Conservation (phyloP, 2,113 vertebrate genomes). For the Tychaedon coryphoeus region DNA sequence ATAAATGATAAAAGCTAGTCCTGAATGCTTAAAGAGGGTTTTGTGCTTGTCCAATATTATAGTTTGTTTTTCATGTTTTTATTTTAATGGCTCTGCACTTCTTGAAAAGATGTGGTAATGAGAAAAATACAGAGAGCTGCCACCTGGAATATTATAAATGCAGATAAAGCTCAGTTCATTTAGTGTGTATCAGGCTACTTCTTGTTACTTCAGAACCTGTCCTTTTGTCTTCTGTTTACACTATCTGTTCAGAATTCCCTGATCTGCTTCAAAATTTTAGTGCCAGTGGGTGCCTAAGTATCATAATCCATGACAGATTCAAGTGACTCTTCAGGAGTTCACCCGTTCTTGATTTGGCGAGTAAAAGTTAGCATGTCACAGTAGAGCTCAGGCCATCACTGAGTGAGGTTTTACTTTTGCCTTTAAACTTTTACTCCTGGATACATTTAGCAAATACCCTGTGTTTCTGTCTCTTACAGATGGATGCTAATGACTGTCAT, state of each 20-base stretch:
- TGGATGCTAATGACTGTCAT: constrained; percentile 50
- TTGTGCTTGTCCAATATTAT: not conserved
- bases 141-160: not conserved
- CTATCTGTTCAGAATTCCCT: not conserved
- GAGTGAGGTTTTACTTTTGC: not conserved
- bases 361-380: not conserved
- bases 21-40: not conserved
- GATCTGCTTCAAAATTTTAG: not conserved
- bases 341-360: not conserved
- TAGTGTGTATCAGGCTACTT: not conserved
- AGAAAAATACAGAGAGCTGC: not conserved
- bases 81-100: not conserved
- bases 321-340: not conserved
- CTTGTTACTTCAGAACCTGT: not conserved
- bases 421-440: not conserved
- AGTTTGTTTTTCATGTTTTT: not conserved
- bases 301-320: not conserved
- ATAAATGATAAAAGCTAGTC: not conserved
- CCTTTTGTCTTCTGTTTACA: not conserved
- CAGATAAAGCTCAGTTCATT: not conserved
- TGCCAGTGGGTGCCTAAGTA: not conserved
- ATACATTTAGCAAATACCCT: not conserved
- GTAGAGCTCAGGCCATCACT: not conserved
- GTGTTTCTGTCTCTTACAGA: constrained; percentile 41
- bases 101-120: not conserved